These are phyloP conservation scores for Pseudopodoces humilis DNA, from an alignment of 2,113 vertebrate genomes.

Conservation along the genomic window DNA sequence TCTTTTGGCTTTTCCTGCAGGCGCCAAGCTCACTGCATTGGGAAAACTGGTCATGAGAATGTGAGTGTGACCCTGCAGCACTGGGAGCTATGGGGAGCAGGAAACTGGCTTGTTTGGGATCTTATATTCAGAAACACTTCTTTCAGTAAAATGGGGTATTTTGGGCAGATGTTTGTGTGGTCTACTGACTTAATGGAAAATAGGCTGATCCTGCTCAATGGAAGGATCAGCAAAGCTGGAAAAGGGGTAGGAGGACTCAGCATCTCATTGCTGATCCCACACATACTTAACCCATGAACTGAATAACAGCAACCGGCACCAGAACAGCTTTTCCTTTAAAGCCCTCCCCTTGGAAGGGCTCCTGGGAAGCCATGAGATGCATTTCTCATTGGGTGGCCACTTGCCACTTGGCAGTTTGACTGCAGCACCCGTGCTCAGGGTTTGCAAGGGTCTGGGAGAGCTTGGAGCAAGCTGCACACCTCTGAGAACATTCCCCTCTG, in stretches of 20 bases:
- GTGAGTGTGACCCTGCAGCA: fast-evolving
- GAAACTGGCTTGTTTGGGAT: background rate
- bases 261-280: background rate
- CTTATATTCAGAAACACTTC: background rate
- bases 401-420: background rate
- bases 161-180: background rate
- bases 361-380: background rate
- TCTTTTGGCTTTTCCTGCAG: background rate
- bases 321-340: background rate
- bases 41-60: background rate
- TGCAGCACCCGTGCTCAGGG: fast-evolving
- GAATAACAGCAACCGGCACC: fast-evolving
- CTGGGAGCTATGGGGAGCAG: background rate
- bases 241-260: background rate
- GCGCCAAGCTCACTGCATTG: background rate
- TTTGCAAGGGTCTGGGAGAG: background rate
- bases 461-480: background rate
- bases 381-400: background rate
- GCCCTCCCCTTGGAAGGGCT: background rate
- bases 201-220: background rate
- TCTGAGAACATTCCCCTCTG: background rate
- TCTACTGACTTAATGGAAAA: background rate
- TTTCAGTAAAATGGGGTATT: background rate
- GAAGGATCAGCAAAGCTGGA: background rate
- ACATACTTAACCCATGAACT: fast-evolving